Conservation (phyloP, 2,888 invertebrate species). For the Euzetes globulus region DNA sequence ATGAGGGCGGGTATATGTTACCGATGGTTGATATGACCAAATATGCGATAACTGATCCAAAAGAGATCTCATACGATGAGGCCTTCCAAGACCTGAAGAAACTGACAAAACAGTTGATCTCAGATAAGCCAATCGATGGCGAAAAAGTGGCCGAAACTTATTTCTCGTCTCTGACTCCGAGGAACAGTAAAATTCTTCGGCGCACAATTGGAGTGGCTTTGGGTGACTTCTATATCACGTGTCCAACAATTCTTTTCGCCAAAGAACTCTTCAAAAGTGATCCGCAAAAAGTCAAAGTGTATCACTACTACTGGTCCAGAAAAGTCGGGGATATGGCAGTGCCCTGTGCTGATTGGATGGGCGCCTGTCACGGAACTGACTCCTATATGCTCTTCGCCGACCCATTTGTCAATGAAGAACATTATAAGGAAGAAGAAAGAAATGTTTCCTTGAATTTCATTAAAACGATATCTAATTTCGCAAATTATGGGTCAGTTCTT, state of each 20-base stretch:
- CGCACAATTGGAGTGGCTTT: constrained; percentile 26
- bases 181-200: not conserved
- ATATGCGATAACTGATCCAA: not conserved
- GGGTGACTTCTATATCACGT: constrained; percentile 32
- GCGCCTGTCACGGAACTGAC: constrained; percentile 33
- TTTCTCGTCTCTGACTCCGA: not conserved
- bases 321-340: constrained; percentile 6
- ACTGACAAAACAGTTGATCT: constrained; percentile 16
- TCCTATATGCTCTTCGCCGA: constrained; percentile 29
- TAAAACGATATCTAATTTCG: constrained; percentile 24
- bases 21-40: constrained; percentile 23
- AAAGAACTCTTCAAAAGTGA: constrained; percentile 15
- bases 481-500: constrained; percentile 16
- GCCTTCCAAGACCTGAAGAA: constrained; percentile 3
- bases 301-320: constrained; percentile 29
- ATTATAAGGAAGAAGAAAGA: constrained; percentile 28
- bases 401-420: constrained; percentile 16
- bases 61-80: constrained; percentile 9
- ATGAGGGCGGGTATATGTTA: constrained; percentile 31
- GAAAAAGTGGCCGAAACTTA: constrained; percentile 30
- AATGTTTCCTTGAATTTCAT: constrained; percentile 23
- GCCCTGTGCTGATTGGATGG: constrained; percentile 34
- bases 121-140: constrained; percentile 1
- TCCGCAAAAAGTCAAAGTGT: constrained; percentile 1
- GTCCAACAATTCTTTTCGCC: constrained; percentile 30